phyloP scores from a whole-genome alignment of 2,888 invertebrate species.

The Rutpela maculata region DNA sequence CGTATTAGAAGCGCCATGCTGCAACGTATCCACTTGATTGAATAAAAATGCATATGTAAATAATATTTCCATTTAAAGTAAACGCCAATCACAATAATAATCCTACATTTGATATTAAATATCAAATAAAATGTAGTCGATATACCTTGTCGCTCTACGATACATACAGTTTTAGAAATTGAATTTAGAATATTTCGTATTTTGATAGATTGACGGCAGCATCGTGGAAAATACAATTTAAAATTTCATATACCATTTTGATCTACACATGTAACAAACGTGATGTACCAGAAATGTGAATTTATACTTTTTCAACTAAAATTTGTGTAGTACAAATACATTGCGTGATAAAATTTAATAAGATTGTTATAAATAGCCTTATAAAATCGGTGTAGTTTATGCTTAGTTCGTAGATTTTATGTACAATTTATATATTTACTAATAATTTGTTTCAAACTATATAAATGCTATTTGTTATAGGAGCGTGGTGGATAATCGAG shows the following conservation, averaged over 20 bases:
- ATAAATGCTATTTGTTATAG: too few species aligned
- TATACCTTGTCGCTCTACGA: background rate
- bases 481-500: too few species aligned
- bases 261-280: background rate
- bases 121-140: constrained; percentile 26
- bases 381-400: too few species aligned
- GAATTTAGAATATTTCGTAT: constrained; percentile 33
- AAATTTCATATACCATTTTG: constrained; percentile 8
- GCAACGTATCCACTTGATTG: background rate
- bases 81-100: constrained; percentile 16
- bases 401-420: too few species aligned
- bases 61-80: constrained; percentile 15
- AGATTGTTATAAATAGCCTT: too few species aligned
- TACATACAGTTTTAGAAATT: constrained; percentile 24
- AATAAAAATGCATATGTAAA: constrained; percentile 20
- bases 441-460: too few species aligned
- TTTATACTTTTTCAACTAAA: too few species aligned
- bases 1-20: background rate
- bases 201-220: constrained; percentile 29
- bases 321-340: too few species aligned
- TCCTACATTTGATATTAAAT: constrained; percentile 9
- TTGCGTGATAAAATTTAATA: too few species aligned
- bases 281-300: too few species aligned
- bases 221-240: constrained; percentile 29
- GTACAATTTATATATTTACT: too few species aligned